A percentile compares a stretch with the other conserved stretches of the same genome.
These are phyloP conservation scores for Caenorhabditis auriculariae DNA, from an alignment of 2,888 invertebrate genomes.

Conservation along the genomic window DNA sequence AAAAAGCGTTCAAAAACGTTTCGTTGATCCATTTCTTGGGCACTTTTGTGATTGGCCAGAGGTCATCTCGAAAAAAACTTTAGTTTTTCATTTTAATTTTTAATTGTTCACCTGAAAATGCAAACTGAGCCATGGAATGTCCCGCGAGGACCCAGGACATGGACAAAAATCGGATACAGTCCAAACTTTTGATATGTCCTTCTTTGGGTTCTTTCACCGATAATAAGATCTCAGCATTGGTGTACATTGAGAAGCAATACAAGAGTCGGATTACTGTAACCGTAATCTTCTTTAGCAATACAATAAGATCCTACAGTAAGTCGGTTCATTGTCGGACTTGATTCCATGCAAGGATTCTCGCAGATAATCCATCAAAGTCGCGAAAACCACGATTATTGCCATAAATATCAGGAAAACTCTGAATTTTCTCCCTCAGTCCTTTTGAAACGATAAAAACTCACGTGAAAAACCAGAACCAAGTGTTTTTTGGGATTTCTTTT, in stretches of 20 bases:
- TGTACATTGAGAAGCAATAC: slow-evolving; percentile 29
- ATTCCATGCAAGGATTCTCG: slow-evolving; percentile 12
- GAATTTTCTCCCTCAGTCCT: neutral
- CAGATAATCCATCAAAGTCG: slow-evolving; percentile 16
- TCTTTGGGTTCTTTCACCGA: slow-evolving; percentile 19
- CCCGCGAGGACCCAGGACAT: slow-evolving; percentile 41
- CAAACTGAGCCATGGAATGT: slow-evolving; percentile 8
- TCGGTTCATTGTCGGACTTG: slow-evolving; percentile 7
- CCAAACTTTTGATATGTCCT: slow-evolving; percentile 32
- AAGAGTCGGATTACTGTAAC: slow-evolving; percentile 18
- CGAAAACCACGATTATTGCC: neutral
- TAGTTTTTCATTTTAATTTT: neutral
- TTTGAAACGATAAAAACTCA: slow-evolving; percentile 1
- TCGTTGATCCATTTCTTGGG: slow-evolving; percentile 2
- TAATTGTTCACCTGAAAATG: neutral
- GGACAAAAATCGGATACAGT: slow-evolving; percentile 41
- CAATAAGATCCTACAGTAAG: slow-evolving; percentile 3
- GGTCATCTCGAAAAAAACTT: slow-evolving; percentile 9
- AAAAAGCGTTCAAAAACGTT: slow-evolving; percentile 26
- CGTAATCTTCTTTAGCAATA: neutral
- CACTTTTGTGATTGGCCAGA: slow-evolving; percentile 4
- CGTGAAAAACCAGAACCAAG: slow-evolving; percentile 15
- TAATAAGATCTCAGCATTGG: slow-evolving; percentile 19
- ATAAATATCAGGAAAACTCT: slow-evolving; percentile 15
- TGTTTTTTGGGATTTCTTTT: slow-evolving; percentile 6